phyloP scores from a whole-genome alignment of 2,888 invertebrate genomes.

The Kryphioiulus occultus region DNA sequence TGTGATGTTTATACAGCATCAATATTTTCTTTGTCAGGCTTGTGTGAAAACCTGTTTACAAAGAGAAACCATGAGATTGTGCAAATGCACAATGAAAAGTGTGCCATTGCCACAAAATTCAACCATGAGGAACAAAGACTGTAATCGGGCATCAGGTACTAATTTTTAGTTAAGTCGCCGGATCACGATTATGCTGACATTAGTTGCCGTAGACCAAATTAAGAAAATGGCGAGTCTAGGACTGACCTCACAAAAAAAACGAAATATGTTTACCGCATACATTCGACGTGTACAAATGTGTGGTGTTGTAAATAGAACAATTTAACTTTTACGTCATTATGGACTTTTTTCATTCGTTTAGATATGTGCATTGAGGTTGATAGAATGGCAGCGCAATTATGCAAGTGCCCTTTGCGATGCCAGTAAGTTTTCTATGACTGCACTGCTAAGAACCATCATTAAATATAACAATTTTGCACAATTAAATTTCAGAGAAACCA shows the following conservation, averaged over 20 bases:
- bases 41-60: slow-evolving; percentile 10
- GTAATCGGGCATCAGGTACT: not conserved
- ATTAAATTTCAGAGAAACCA: not conserved
- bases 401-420: not conserved
- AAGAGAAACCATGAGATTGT: slow-evolving; percentile 17
- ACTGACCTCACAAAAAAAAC: no score
- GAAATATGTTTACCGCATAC: no score
- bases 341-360: not conserved
- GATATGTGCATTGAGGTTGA: not conserved
- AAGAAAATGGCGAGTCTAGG: no score
- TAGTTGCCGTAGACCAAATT: no score
- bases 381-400: not conserved
- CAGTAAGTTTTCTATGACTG: not conserved
- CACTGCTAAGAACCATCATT: not conserved
- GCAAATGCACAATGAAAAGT: slow-evolving; percentile 17
- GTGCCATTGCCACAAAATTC: not conserved
- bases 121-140: not conserved
- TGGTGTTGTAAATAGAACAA: no score
- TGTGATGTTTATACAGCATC: not conserved
- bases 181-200: no score
- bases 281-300: no score
- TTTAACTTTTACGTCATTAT: no score
- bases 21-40: not conserved
- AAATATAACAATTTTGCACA: not conserved
- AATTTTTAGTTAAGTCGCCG: no score